Percentiles rank a stretch among this genome's conserved stretches.
Evolutionary conservation across 2,888 invertebrate species (phyloP).

Genomic region (Tetanocera ferruginea): DNA sequence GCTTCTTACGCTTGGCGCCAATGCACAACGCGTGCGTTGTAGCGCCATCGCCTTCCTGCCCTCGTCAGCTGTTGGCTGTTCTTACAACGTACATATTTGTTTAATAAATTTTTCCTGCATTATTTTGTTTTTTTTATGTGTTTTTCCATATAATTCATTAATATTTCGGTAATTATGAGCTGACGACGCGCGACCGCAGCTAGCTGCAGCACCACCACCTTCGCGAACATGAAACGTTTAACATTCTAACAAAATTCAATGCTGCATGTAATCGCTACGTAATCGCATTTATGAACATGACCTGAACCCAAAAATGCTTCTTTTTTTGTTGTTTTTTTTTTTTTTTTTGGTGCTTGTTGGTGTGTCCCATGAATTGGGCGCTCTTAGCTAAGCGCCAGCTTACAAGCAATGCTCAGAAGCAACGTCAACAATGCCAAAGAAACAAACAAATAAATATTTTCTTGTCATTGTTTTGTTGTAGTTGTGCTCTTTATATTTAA

Average conservation of each 20-base stretch:
- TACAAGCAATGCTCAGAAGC: neutral
- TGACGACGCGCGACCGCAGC: slow-evolving; percentile 48
- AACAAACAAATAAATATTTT: slow-evolving; percentile 7
- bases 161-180: slow-evolving; percentile 67
- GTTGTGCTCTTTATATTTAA: neutral
- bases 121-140: slow-evolving; percentile 36
- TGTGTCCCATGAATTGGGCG: neutral
- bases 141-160: slow-evolving; percentile 69
- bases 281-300: slow-evolving; percentile 51
- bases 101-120: neutral
- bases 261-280: slow-evolving; percentile 55
- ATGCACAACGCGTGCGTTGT: slow-evolving; percentile 5
- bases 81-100: neutral
- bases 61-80: neutral
- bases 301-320: slow-evolving; percentile 14
- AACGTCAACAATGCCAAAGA: neutral
- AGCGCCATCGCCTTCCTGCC: neutral
- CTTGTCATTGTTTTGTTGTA: neutral
- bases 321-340: neutral
- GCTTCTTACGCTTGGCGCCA: slow-evolving; percentile 6
- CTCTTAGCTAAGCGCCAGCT: neutral
- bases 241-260: slow-evolving; percentile 35
- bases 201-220: slow-evolving; percentile 20
- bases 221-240: slow-evolving; percentile 13
- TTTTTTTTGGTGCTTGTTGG: neutral